A percentile compares a stretch with the other conserved stretches of the same genome.
These are phyloP conservation scores for Eulemur albifrons DNA, from an alignment of 2,797 vertebrate species.

Conservation along the genomic window DNA sequence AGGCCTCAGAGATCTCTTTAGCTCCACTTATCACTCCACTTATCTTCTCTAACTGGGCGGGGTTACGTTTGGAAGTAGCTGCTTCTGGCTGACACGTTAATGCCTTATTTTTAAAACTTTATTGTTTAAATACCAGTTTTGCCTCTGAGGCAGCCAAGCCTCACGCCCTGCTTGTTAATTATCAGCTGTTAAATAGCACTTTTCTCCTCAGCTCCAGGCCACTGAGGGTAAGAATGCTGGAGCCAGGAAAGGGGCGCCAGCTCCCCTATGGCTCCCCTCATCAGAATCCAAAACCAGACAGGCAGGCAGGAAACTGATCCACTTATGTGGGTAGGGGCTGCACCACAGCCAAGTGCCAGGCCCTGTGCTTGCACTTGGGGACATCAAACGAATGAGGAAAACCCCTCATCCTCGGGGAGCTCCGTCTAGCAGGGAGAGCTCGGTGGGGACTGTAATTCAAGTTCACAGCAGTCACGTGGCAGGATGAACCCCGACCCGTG, in stretches of 20 bases:
- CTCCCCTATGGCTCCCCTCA: background rate
- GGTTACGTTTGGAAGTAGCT: conserved; percentile 22
- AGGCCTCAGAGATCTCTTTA: background rate
- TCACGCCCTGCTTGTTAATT: background rate
- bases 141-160: conserved; percentile 47
- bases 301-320: background rate
- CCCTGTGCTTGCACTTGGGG: background rate
- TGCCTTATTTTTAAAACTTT: conserved; percentile 35
- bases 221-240: background rate
- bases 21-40: background rate
- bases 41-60: background rate
- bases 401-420: background rate
- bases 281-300: background rate
- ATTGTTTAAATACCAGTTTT: conserved; percentile 73
- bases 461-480: background rate
- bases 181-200: conserved; percentile 38
- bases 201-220: background rate
- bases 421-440: background rate
- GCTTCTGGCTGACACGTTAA: conserved; percentile 44
- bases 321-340: background rate
- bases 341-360: background rate
- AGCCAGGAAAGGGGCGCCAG: background rate
- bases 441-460: background rate
- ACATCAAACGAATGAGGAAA: background rate
- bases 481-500: background rate